Conservation (phyloP, 1,140 invertebrate genomes). For the Drosophila sp. region DNA sequence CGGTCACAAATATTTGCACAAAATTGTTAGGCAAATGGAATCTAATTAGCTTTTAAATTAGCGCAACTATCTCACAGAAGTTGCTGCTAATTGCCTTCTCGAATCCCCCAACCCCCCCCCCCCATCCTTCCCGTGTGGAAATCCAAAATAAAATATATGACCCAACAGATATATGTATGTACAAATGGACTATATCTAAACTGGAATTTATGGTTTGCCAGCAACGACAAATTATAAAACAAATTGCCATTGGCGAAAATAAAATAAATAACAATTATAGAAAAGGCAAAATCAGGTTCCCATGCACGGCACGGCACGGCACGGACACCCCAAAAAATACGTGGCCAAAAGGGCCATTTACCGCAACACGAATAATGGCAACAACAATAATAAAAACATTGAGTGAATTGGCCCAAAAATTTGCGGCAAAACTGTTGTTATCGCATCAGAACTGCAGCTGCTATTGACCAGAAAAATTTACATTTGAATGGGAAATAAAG, state of each 20-base stretch:
- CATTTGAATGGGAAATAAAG: conserved; percentile 68
- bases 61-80: conserved; percentile 18
- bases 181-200: conserved; percentile 31
- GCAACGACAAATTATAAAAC: conserved; percentile 54
- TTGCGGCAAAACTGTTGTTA: conserved; percentile 44
- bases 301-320: conserved; percentile 13
- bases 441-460: conserved; percentile 29
- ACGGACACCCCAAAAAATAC: not conserved
- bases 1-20: conserved; percentile 53
- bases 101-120: not conserved
- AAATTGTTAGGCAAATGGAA: conserved; percentile 46
- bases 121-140: not conserved
- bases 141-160: conserved; percentile 11
- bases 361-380: not conserved
- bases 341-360: conserved; percentile 8
- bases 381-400: conserved; percentile 7
- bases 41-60: conserved; percentile 63
- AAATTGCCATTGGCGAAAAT: conserved; percentile 44
- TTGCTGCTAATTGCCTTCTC: conserved; percentile 23
- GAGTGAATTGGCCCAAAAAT: conserved; percentile 34
- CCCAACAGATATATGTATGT: conserved; percentile 14
- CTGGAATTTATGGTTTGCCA: conserved; percentile 35
- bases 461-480: conserved; percentile 42
- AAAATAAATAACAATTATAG: conserved; percentile 67
- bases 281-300: conserved; percentile 48